phyloP scores from a whole-genome alignment of 37 sponge, comb jelly and placozoan genomes.

The Chondrilla cf. caribensis region DNA sequence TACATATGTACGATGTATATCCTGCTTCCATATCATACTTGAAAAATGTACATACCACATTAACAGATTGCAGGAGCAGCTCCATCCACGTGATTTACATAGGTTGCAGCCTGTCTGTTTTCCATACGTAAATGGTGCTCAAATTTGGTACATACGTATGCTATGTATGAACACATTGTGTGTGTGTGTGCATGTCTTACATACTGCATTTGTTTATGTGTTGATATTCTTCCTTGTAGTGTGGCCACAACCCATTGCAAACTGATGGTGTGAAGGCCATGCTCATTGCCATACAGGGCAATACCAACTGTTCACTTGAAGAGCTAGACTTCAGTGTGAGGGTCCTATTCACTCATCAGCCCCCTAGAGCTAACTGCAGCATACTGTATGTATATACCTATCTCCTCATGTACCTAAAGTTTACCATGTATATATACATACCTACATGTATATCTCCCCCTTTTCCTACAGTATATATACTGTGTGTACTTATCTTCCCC shows the following conservation, averaged over 20 bases:
- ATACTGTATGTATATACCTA: background rate
- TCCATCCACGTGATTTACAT: background rate
- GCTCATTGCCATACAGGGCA: background rate
- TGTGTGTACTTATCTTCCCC: too few relatives aligned
- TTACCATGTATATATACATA: too few relatives aligned
- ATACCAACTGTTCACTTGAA: slow-evolving; percentile 6
- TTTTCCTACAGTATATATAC: too few relatives aligned
- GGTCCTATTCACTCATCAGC: too few relatives aligned
- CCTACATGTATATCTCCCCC: too few relatives aligned
- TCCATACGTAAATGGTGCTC: slow-evolving; percentile 17
- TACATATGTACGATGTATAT: background rate
- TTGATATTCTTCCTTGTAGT: background rate
- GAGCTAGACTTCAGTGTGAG: slow-evolving; percentile 13
- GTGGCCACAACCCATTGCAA: slow-evolving; percentile 18
- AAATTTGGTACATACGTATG: slow-evolving; percentile 20
- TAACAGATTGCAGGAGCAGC: too few relatives aligned
- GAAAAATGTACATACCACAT: too few relatives aligned
- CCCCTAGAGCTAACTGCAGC: background rate
- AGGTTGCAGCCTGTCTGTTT: background rate
- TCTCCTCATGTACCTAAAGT: too few relatives aligned
- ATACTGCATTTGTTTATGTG: too few relatives aligned
- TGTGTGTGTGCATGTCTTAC: background rate
- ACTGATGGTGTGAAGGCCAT: slow-evolving; percentile 1
- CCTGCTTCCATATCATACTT: too few relatives aligned
- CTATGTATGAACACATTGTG: background rate